Base-by-base conservation (phyloP, 2,888 invertebrate species). In the Euclidia mi region DNA sequence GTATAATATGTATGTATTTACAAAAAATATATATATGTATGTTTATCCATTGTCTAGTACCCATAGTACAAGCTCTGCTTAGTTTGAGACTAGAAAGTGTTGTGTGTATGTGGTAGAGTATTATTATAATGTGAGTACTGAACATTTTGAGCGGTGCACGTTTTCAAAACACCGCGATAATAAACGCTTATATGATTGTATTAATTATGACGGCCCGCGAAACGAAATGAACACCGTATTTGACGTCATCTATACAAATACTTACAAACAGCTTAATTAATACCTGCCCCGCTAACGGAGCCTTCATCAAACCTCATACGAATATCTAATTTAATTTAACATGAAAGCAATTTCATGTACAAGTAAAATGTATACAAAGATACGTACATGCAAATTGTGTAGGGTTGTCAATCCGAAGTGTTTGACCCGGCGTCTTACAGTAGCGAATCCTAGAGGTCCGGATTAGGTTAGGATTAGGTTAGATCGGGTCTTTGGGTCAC, bases 311-410 rank as follows among this genome's bases (percentile, higher is more conserved):
- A 85, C 81, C 84, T 82, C 83, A 85, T 85, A 86, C 86, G 88
- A 88, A 88, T 87, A 86, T 82, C 78, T 87, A 89, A 91, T 91
- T 90, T 85, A 88, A 91, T 91, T 87, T 81, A 75, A 84, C 86
- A 87, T 84, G 85, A 90, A 89, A 91, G 90, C 90, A 86, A 89
- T 90, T 90, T 89, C 85, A 79, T 89, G 87, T 87, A 83, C 72
- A 76, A 79, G 80, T 84, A 81, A 88, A 87, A 87, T 84, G 86
- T 82, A 81, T 85, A 81, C 79, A 77, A 66, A 69, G 31, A 14
- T 34, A 34, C n/a, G n/a, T n/a, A n/a, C n/a, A n/a, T n/a, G n/a
- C n/a, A n/a, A n/a, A n/a, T n/a, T n/a, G n/a, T 14, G 14, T 32
- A 32, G 4, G 11, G 12, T 32, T 25, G 6, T 3, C 20, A 1